Evolutionary conservation across 2,797 vertebrate genomes (phyloP).

Genomic region (Carapus acus): DNA sequence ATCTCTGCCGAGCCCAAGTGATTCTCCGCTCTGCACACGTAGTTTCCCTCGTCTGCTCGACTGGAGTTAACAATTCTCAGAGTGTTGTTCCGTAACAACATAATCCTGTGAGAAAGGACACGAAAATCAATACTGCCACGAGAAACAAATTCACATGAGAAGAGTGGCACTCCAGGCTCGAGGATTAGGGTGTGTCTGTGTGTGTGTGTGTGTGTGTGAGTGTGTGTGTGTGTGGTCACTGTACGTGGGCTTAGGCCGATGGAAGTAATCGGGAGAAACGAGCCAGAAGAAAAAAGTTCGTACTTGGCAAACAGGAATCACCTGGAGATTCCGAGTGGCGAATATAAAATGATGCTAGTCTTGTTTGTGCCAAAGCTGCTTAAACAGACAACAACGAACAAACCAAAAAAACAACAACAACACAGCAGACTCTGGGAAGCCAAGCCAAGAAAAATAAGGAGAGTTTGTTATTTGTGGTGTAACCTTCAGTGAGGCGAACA

Average conservation of each 20-base stretch:
- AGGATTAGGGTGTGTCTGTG: constrained; percentile 16
- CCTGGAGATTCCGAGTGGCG: constrained; percentile 8
- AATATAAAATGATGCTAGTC: constrained; percentile 8
- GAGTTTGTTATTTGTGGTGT: constrained; percentile 9
- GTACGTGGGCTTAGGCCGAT: constrained; percentile 14
- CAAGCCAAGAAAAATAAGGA: constrained; percentile 18
- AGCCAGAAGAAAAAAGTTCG: constrained; percentile 1
- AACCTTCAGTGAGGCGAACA: constrained; percentile 25
- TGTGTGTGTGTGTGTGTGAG: too few species aligned
- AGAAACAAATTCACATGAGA: constrained; percentile 40
- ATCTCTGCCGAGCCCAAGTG: constrained; percentile 91
- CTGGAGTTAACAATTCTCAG: constrained; percentile 87
- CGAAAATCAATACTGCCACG: constrained; percentile 52
- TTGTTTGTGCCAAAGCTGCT: constrained; percentile 18
- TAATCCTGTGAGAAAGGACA: constrained; percentile 73
- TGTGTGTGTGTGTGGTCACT: constrained; percentile 10
- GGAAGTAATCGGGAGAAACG: constrained; percentile 21
- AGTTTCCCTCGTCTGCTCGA: constrained; percentile 88
- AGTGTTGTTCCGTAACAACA: constrained; percentile 87
- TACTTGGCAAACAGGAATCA: constrained; percentile 18
- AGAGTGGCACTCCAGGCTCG: constrained; percentile 14
- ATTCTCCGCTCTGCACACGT: constrained; percentile 87
- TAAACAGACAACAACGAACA: not conserved
- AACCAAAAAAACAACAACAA: too few species aligned
- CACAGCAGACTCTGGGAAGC: constrained; percentile 5